Percentiles rank a stretch among this genome's conserved stretches.
phyloP scores from a whole-genome alignment of 2,113 vertebrate genomes.

The Cheirogaleus medius region DNA sequence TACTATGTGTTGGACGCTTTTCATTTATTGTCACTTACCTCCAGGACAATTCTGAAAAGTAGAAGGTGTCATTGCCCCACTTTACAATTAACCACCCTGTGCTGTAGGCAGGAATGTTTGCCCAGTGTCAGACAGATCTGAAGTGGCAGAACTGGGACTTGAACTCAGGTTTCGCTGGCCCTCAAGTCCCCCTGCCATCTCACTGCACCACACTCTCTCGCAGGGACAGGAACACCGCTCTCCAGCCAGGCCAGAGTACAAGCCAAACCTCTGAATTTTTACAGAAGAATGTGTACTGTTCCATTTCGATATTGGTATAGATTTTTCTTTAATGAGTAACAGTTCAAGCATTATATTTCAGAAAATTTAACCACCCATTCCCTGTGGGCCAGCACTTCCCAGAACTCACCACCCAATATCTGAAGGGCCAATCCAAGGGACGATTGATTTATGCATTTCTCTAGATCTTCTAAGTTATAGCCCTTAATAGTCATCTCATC shows the following conservation, averaged over 20 bases:
- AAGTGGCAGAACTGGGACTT: neutral
- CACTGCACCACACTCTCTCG: accelerated
- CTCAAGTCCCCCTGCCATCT: neutral
- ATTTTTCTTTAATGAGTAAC: neutral
- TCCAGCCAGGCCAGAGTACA: neutral
- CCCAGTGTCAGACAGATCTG: neutral
- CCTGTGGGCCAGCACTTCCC: neutral
- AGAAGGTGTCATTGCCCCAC: no score
- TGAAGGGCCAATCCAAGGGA: neutral
- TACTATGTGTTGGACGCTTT: neutral
- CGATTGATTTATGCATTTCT: neutral
- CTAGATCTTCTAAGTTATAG: neutral
- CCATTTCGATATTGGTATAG: neutral
- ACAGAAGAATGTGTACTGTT: neutral
- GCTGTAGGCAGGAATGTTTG: neutral
- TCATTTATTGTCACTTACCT: neutral
- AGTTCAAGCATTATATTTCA: neutral
- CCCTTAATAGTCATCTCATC: neutral
- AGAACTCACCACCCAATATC: neutral
- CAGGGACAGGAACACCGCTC: neutral
- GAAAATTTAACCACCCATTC: neutral
- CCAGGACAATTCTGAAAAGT: neutral
- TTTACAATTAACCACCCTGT: neutral
- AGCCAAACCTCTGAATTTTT: neutral
- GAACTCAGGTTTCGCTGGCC: neutral